Evolutionary conservation across 2,888 invertebrate genomes (phyloP), one percentile per base, ranked within the genome.

Genomic region (Sylvicola fuscatus): DNA sequence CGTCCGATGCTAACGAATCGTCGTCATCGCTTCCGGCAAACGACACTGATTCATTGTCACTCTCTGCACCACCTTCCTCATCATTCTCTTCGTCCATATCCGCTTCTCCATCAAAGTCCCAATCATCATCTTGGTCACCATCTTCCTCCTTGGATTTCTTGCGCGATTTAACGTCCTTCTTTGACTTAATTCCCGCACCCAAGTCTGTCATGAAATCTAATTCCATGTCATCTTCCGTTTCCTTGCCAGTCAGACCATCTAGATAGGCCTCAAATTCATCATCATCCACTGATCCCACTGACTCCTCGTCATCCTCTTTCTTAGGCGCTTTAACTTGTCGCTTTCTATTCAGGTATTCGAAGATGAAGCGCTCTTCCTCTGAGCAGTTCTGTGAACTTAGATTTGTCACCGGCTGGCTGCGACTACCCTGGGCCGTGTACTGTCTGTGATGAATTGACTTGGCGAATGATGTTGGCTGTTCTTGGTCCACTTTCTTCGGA

Each of bases 291-390:
- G 82, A 81, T 30, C 73, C 79, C 44, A 72, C 73, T 43, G 67
- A 67, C 33, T 66, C 67, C 27, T 72, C 68, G 5, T 70, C 70
- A 32, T 71, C 67, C 4, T 60, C 58, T 27, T 61, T 46, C 7
- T 45, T 47, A 36, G 54, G 43, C 13, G 57, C 55, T n/a, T 58
- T 56, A 42, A 61, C 62, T 37, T 62, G 48, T 2, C 58, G 58
- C 42, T 60, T 63, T 33, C 55, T 54, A 41, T 64, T 68, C 27
- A 77, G 58, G 52, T 70, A 78, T 47, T 42, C 39, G 37, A 84
- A 79, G 44, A 89, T 65, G 54, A 82, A 92, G 40, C 69, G 64
- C 55, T 97, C 95, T 47, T 97, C 95, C 1, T 82, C 83, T 0
- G 93, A 93, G 47, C 95, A 80, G 41, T 71, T 72, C 32, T 65